A percentile compares a stretch with the other conserved stretches of the same genome.
phyloP scores from a whole-genome alignment of 1,140 invertebrate genomes.

The Cydia splendana region DNA sequence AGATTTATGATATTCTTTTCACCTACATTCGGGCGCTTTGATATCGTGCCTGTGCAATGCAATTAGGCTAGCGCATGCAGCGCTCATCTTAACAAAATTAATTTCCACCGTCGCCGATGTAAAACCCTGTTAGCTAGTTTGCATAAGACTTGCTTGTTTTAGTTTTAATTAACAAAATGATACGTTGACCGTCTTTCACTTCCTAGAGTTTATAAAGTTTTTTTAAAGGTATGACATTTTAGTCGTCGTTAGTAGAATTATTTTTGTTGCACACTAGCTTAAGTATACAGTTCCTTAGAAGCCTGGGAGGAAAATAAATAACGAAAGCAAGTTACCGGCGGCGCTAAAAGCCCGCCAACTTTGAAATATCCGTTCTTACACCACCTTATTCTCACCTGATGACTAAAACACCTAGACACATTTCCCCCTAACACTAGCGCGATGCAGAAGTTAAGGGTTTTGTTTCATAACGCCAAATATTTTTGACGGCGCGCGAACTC shows the following conservation, averaged over 20 bases:
- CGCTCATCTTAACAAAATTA: slow-evolving; percentile 55
- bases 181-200: slow-evolving; percentile 6
- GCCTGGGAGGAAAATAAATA: slow-evolving; percentile 34
- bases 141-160: slow-evolving; percentile 43
- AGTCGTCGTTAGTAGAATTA: slow-evolving; percentile 16
- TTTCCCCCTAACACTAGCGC: slow-evolving; percentile 12
- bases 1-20: slow-evolving; percentile 59
- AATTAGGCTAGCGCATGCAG: slow-evolving; percentile 50
- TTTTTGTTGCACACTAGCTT: slow-evolving; percentile 15
- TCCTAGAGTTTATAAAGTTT: not conserved
- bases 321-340: slow-evolving; percentile 30
- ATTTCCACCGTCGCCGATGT: slow-evolving; percentile 56
- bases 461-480: slow-evolving; percentile 1
- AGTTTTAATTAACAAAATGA: slow-evolving; percentile 39
- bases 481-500: not conserved
- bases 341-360: slow-evolving; percentile 37
- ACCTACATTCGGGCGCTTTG: slow-evolving; percentile 34
- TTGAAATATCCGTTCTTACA: slow-evolving; percentile 33
- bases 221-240: not conserved
- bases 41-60: slow-evolving; percentile 36
- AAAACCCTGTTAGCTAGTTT: slow-evolving; percentile 51
- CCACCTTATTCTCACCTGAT: slow-evolving; percentile 21
- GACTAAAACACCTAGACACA: slow-evolving; percentile 30
- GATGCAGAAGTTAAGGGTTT: not conserved
- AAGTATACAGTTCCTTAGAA: slow-evolving; percentile 17